Evolutionary conservation across 2,113 vertebrate species (phyloP).

Genomic region (Myiozetetes cayanensis): DNA sequence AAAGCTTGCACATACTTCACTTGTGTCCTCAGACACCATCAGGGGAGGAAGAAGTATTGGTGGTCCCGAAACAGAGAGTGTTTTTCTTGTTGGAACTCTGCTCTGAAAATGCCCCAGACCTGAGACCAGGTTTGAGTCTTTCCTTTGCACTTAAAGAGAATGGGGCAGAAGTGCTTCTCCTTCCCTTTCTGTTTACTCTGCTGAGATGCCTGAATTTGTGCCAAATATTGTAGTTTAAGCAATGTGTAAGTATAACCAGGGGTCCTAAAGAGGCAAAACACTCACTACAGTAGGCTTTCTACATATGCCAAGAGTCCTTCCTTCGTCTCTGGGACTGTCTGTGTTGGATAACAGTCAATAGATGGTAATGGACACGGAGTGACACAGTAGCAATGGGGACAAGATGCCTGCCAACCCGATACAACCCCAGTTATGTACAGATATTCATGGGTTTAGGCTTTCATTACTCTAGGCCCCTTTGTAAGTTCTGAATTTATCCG

Average conservation of each 20-base stretch:
- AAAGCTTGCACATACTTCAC: background rate
- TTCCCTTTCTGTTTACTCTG: background rate
- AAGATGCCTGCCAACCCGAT: background rate
- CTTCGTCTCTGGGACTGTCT: background rate
- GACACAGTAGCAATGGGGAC: background rate
- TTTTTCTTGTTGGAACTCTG: background rate
- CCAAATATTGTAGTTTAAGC: background rate
- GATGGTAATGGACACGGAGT: background rate
- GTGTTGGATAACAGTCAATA: background rate
- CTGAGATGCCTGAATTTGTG: background rate
- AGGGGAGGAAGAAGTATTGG: background rate
- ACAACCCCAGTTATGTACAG: background rate
- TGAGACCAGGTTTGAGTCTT: background rate
- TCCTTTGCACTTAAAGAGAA: background rate
- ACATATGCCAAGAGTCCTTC: background rate
- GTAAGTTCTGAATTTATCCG: background rate
- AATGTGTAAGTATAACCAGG: background rate
- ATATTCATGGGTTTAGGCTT: background rate
- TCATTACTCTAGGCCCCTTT: background rate
- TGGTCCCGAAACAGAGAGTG: background rate
- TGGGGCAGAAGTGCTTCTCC: background rate
- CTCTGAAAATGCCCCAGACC: background rate
- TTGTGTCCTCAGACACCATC: background rate
- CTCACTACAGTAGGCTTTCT: background rate
- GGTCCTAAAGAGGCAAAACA: background rate